These are phyloP conservation scores for Ceriagrion tenellum DNA, from an alignment of 2,888 invertebrate genomes.

Conservation along the genomic window DNA sequence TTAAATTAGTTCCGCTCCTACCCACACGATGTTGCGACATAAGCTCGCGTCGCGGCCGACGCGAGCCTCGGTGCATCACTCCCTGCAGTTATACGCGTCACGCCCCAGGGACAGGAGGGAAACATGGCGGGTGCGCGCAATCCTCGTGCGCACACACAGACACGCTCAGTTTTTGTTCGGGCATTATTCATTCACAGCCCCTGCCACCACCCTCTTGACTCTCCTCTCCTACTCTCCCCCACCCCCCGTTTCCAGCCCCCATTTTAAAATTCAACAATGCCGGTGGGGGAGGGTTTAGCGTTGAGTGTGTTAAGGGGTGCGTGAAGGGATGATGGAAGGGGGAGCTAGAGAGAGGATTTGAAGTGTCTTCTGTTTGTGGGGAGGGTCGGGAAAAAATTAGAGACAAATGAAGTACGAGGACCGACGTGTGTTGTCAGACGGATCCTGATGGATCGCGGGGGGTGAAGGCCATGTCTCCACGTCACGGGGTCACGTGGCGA, in stretches of 20 bases:
- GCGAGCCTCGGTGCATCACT: background rate
- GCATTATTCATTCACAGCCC: background rate
- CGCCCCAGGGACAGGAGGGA: constrained; percentile 6
- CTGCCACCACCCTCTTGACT: background rate
- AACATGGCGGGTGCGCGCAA: constrained; percentile 19
- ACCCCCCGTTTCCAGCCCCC: background rate
- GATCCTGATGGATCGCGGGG: constrained; percentile 58
- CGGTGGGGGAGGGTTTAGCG: too few species aligned
- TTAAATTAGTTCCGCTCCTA: background rate
- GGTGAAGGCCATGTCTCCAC: background rate
- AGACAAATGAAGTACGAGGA: constrained; percentile 46
- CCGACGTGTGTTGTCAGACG: constrained; percentile 31
- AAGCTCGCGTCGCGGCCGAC: constrained; percentile 14
- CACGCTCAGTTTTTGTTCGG: background rate
- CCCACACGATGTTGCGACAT: background rate
- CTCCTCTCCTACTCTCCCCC: too few species aligned
- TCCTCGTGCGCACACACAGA: background rate
- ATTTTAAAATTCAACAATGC: constrained; percentile 30
- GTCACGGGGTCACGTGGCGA: constrained; percentile 41
- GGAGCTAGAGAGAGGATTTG: background rate
- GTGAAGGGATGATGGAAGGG: background rate
- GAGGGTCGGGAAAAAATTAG: constrained; percentile 49
- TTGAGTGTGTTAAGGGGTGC: background rate
- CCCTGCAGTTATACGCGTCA: background rate
- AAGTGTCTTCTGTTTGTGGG: background rate